Evolutionary conservation across 2,113 vertebrate genomes (phyloP).

Genomic region (Gnathonemus longibarbis): DNA sequence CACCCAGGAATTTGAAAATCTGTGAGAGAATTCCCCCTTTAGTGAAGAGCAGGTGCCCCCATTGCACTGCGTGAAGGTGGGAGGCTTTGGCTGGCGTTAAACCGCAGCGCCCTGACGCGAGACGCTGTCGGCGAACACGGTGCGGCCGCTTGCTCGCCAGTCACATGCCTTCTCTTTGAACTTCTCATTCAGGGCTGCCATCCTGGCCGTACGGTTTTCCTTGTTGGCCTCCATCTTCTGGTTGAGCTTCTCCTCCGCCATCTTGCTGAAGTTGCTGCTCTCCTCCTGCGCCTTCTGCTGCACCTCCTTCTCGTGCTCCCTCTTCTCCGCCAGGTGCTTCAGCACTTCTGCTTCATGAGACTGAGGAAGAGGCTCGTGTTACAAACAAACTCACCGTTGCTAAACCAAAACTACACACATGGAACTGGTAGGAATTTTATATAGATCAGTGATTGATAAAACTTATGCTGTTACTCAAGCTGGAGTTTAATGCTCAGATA

Average conservation of each 20-base stretch:
- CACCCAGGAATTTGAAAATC: not conserved
- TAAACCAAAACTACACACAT: not conserved
- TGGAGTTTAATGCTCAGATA: not conserved
- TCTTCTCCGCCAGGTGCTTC: conserved; percentile 91
- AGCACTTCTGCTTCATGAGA: conserved; percentile 90
- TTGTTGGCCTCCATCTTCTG: conserved; percentile 97
- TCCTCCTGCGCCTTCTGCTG: conserved; percentile 91
- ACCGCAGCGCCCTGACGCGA: not conserved
- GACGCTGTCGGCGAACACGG: not conserved
- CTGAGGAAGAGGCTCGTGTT: conserved; percentile 45
- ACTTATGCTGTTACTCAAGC: not conserved
- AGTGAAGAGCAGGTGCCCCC: not conserved
- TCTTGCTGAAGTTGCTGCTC: conserved; percentile 97
- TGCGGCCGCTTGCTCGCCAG: not conserved
- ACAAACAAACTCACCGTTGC: not conserved
- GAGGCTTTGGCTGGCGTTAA: not conserved
- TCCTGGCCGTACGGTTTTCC: conserved; percentile 88
- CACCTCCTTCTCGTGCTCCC: conserved; percentile 93
- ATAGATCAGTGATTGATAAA: not conserved
- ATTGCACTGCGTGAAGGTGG: not conserved
- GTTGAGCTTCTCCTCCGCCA: conserved; percentile 96
- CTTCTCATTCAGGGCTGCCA: conserved; percentile 90
- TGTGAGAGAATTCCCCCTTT: not conserved
- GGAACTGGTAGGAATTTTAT: not conserved
- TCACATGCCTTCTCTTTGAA: conserved; percentile 85